Evolutionary conservation across 2,113 vertebrate genomes (phyloP).

Genomic region (Pachyramphus minor): DNA sequence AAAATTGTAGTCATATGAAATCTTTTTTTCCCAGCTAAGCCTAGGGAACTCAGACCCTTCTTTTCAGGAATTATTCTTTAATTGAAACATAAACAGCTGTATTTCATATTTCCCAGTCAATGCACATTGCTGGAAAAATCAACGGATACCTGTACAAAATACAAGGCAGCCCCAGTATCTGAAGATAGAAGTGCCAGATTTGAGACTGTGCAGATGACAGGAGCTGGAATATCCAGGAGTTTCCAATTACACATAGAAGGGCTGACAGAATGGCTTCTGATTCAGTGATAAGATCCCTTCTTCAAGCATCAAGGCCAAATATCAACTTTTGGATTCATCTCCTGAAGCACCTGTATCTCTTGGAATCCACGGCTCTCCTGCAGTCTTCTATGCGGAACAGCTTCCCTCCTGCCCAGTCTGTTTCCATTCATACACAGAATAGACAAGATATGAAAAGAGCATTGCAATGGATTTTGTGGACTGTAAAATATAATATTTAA

Average conservation of each 20-base stretch:
- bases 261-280: neutral
- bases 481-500: neutral
- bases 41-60: neutral
- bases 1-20: neutral
- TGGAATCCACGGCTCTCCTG: neutral
- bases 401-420: neutral
- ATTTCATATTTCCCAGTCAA: neutral
- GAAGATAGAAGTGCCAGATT: neutral
- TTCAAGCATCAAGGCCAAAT: neutral
- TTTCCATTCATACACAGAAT: neutral
- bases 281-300: neutral
- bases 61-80: neutral
- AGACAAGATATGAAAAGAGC: neutral
- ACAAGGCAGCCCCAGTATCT: neutral
- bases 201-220: neutral
- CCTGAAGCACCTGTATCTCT: neutral
- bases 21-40: neutral
- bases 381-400: neutral
- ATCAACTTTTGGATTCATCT: neutral
- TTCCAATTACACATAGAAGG: neutral
- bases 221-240: neutral
- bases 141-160: neutral
- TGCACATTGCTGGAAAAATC: neutral
- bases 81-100: neutral
- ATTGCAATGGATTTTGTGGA: slow-evolving; percentile 47